These are phyloP conservation scores for Mugil cephalus DNA, from an alignment of 2,113 vertebrate species.

Conservation along the genomic window DNA sequence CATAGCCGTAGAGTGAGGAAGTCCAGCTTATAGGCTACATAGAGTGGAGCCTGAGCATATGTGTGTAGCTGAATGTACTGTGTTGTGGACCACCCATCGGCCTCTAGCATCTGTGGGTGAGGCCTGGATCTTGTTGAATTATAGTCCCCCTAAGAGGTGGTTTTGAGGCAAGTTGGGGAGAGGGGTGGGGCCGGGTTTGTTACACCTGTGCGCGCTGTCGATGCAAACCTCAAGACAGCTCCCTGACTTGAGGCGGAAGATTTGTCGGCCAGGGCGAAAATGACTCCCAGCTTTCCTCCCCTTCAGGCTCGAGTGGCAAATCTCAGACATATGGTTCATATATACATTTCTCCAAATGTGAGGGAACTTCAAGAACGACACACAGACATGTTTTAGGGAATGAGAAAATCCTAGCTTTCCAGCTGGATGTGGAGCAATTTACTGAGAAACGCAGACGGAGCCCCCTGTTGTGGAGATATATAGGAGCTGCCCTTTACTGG, in stretches of 20 bases:
- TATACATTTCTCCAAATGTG: conserved; percentile 63
- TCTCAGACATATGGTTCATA: conserved; percentile 75
- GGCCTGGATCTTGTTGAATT: conserved; percentile 79
- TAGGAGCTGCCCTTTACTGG: conserved; percentile 74
- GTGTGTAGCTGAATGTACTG: conserved; percentile 43
- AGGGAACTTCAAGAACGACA: conserved; percentile 59
- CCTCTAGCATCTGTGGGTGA: conserved; percentile 66
- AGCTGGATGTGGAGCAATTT: conserved; percentile 57
- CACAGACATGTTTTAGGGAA: conserved; percentile 55
- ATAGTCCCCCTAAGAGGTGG: conserved; percentile 74
- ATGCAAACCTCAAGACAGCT: conserved; percentile 71
- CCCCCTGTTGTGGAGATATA: conserved; percentile 67
- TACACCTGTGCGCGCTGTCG: conserved; percentile 81
- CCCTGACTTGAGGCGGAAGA: conserved; percentile 58
- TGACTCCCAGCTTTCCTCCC: conserved; percentile 72
- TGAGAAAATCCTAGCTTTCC: conserved; percentile 45
- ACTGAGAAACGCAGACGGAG: conserved; percentile 48
- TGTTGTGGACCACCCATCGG: conserved; percentile 76
- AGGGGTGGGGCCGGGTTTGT: conserved; percentile 60
- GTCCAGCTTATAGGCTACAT: conserved; percentile 16
- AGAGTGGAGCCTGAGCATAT: conserved; percentile 13
- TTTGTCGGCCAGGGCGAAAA: conserved; percentile 68
- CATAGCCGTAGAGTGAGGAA: conserved; percentile 45
- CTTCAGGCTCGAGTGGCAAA: conserved; percentile 43
- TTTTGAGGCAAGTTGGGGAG: conserved; percentile 77